These are phyloP conservation scores for Meloidogyne exigua DNA, from an alignment of 1,140 invertebrate species.

Conservation along the genomic window DNA sequence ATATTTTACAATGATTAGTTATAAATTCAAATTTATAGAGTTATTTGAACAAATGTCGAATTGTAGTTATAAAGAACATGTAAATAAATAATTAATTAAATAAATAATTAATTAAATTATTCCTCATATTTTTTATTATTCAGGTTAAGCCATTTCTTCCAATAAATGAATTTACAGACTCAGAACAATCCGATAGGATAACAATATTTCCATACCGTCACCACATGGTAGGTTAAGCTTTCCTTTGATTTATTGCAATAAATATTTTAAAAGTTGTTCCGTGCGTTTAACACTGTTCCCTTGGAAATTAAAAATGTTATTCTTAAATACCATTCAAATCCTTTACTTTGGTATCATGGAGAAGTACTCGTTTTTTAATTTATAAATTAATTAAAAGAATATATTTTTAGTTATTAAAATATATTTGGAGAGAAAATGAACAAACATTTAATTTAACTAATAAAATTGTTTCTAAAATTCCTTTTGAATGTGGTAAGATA, in stretches of 20 bases:
- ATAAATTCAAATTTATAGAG: not conserved
- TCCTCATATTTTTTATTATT: not conserved
- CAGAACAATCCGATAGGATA: not conserved
- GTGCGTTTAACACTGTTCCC: constrained; percentile 68
- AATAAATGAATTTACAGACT: not conserved
- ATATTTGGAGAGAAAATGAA: constrained; percentile 2
- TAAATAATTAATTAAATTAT: too few relatives aligned
- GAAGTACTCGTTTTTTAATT: not conserved
- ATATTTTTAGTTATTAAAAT: not conserved
- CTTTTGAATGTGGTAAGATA: not conserved
- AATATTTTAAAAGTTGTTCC: not conserved
- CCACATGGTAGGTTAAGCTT: too few relatives aligned
- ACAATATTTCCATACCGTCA: not conserved
- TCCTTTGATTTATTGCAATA: too few relatives aligned
- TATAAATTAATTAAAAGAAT: too few relatives aligned
- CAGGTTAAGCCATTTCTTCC: not conserved
- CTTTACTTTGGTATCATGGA: constrained; percentile 68
- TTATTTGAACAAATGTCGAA: not conserved
- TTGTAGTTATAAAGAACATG: not conserved
- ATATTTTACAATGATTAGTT: not conserved
- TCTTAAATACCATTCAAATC: constrained; percentile 84
- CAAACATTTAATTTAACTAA: not conserved
- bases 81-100: not conserved
- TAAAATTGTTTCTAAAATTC: not conserved
- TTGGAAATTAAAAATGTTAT: constrained; percentile 80